These are phyloP conservation scores for Amblyteles armatorius DNA, from an alignment of 2,888 invertebrate species.

Conservation along the genomic window DNA sequence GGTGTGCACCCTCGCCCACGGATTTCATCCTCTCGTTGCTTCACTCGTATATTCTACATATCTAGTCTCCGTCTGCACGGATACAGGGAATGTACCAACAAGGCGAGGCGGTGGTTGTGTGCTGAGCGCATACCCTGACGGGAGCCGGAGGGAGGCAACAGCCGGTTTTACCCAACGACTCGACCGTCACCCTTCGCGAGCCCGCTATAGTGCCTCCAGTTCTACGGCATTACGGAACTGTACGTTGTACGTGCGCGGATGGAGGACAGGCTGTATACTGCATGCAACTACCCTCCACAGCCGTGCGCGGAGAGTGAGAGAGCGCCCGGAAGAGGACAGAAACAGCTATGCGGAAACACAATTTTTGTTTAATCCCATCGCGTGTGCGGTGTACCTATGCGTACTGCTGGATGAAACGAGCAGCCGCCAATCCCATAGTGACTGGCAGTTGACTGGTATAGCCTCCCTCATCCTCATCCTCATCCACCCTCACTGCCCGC, in stretches of 20 bases:
- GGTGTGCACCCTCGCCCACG: constrained; percentile 47
- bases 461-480: constrained; percentile 14
- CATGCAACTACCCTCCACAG: constrained; percentile 39
- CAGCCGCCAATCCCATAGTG: constrained; percentile 29
- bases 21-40: constrained; percentile 36
- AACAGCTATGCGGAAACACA: constrained; percentile 60
- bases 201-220: constrained; percentile 29
- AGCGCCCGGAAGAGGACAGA: constrained; percentile 9
- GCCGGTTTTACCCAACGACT: constrained; percentile 53
- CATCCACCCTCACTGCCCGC: not conserved
- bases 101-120: not conserved
- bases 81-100: constrained; percentile 13
- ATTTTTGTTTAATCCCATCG: constrained; percentile 65
- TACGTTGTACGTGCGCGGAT: not conserved
- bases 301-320: not conserved
- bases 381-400: constrained; percentile 38
- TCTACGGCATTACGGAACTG: constrained; percentile 17
- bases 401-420: constrained; percentile 53
- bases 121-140: not conserved
- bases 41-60: constrained; percentile 24
- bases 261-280: constrained; percentile 21
- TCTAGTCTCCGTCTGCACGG: not conserved
- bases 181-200: constrained; percentile 28
- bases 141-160: constrained; percentile 27
- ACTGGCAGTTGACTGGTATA: constrained; percentile 63